A percentile compares a stretch with the other conserved stretches of the same genome.
These are phyloP conservation scores for Mus pahari DNA, from an alignment of 2,113 vertebrate genomes.

Conservation along the genomic window DNA sequence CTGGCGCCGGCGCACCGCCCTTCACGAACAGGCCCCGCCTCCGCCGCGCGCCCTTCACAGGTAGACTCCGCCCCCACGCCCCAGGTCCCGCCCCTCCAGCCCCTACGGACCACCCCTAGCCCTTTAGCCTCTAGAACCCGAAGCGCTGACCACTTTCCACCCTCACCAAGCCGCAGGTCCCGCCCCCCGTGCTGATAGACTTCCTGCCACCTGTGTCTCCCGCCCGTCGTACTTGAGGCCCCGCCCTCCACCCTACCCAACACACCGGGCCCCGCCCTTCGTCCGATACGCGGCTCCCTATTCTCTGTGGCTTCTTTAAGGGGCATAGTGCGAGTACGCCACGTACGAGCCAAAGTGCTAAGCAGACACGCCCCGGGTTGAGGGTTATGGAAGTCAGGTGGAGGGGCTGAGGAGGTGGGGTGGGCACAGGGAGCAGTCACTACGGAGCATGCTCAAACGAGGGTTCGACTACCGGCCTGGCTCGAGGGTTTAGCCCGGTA, in stretches of 20 bases:
- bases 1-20: neutral
- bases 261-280: constrained; percentile 55
- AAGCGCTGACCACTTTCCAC: neutral
- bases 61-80: neutral
- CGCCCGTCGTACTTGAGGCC: neutral
- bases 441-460: constrained; percentile 13
- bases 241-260: neutral
- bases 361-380: neutral
- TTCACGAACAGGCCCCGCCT: constrained; percentile 18
- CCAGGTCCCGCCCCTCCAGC: neutral
- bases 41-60: neutral
- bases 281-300: rapidly evolving
- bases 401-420: neutral
- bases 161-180: no score
- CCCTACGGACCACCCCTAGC: no score
- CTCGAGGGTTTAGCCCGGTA: neutral
- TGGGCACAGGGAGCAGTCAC: rapidly evolving
- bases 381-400: neutral
- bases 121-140: neutral
- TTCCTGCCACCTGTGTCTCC: neutral
- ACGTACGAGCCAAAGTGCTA: neutral
- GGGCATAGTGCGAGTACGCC: neutral
- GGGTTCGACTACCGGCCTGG: neutral
- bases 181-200: no score
- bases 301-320: neutral